These are phyloP conservation scores for Drosophila stalkeri DNA, from an alignment of 2,888 invertebrate species.

Conservation along the genomic window DNA sequence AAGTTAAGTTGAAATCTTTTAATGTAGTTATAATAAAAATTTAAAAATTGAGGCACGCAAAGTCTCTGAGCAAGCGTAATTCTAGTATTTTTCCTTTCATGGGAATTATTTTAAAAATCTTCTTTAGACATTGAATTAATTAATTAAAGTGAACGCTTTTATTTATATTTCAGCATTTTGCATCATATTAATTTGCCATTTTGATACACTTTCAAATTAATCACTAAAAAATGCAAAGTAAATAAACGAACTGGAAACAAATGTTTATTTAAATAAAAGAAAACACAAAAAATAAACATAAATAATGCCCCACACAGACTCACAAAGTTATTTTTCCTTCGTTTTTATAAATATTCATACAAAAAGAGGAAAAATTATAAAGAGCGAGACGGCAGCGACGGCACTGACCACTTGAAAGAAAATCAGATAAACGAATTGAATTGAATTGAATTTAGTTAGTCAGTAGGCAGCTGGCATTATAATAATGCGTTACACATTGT, in stretches of 20 bases:
- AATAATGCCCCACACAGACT: conserved; percentile 44
- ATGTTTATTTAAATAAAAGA: conserved; percentile 21
- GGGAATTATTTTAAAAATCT: not conserved
- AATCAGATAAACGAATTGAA: conserved; percentile 73
- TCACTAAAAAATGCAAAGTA: conserved; percentile 34
- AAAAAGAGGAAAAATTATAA: conserved; percentile 15
- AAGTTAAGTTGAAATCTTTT: not conserved
- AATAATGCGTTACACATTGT: conserved; percentile 68
- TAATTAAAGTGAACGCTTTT: not conserved
- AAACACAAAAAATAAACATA: conserved; percentile 21
- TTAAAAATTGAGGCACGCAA: no score
- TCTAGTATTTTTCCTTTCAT: not conserved
- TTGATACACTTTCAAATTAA: conserved; percentile 37
- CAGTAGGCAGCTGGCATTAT: conserved; percentile 54
- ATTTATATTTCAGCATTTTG: conserved; percentile 7
- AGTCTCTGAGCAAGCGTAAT: not conserved
- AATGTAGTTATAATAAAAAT: no score
- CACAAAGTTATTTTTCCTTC: conserved; percentile 17
- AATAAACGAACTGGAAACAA: conserved; percentile 32
- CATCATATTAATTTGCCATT: conserved; percentile 30
- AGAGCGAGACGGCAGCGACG: conserved; percentile 27
- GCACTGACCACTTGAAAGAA: conserved; percentile 61
- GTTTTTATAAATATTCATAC: conserved; percentile 60
- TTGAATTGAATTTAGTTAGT: conserved; percentile 47
- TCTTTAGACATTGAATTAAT: conserved; percentile 1